Evolutionary conservation across 1,140 invertebrate genomes (phyloP).

Genomic region (Stenopsyche tienmushanensis): DNA sequence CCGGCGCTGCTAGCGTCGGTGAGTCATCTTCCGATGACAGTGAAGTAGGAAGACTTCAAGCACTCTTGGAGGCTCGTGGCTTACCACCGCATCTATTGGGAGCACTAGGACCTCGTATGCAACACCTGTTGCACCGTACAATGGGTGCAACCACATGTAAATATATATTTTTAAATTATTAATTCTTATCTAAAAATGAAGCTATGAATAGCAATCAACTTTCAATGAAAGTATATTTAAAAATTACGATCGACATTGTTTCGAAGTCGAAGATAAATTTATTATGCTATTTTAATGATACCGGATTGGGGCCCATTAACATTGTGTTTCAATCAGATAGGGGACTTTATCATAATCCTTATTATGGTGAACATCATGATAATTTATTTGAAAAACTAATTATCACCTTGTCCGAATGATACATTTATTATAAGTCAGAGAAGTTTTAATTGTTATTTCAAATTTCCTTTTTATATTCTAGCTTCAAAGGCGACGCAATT

Average conservation of each 20-base stretch:
- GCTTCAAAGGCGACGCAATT: conserved; percentile 93
- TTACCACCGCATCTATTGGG: conserved; percentile 94
- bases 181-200: no score
- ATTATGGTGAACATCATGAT: no score
- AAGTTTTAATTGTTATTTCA: neutral
- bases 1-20: conserved; percentile 53
- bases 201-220: no score
- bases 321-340: no score
- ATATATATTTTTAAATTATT: conserved; percentile 24
- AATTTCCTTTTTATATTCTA: conserved; percentile 56
- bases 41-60: conserved; percentile 86
- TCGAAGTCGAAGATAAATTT: no score
- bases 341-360: no score
- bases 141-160: conserved; percentile 83
- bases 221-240: no score
- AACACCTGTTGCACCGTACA: conserved; percentile 91
- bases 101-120: conserved; percentile 93
- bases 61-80: conserved; percentile 89
- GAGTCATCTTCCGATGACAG: conserved; percentile 76
- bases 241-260: no score
- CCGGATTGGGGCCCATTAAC: no score
- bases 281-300: conserved; percentile 30
- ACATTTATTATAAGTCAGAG: neutral
- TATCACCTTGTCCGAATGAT: neutral
- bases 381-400: no score